These are phyloP conservation scores for Bellardia bayeri DNA, from an alignment of 2,888 invertebrate species.

Conservation along the genomic window DNA sequence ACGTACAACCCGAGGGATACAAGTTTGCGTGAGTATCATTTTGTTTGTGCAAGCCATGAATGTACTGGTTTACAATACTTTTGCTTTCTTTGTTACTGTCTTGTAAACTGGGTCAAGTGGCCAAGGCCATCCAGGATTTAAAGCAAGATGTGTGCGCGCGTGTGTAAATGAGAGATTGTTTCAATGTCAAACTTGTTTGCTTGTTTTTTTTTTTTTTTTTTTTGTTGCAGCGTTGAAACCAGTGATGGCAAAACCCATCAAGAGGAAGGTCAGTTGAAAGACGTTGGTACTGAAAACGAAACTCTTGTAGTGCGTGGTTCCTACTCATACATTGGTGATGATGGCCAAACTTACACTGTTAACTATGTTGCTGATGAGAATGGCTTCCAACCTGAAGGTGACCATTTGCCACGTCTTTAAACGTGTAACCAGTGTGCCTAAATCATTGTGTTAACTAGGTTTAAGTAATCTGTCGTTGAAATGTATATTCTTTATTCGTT, in stretches of 20 bases:
- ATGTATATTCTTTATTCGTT: not conserved
- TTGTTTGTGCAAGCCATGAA: not conserved
- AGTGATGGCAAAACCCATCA: conserved; percentile 87
- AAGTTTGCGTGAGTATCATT: conserved; percentile 80
- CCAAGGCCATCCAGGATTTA: conserved; percentile 68
- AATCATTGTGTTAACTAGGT: conserved; percentile 80
- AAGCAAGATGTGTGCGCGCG: not conserved
- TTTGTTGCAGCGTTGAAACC: conserved; percentile 86
- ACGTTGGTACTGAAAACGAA: conserved; percentile 87
- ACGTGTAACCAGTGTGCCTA: conserved; percentile 29
- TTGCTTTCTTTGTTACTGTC: conserved; percentile 25
- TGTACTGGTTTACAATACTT: conserved; percentile 34
- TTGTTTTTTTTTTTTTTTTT: conserved; percentile 50
- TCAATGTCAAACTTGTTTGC: conserved; percentile 62
- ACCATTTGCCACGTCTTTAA: conserved; percentile 82
- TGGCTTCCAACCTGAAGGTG: conserved; percentile 84
- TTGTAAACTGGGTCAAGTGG: conserved; percentile 72
- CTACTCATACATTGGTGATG: conserved; percentile 86
- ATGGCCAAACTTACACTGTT: conserved; percentile 86
- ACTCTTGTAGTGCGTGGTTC: conserved; percentile 87
- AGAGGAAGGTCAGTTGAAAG: conserved; percentile 86
- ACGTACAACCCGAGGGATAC: conserved; percentile 84
- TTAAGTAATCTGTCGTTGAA: conserved; percentile 73
- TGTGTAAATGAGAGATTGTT: conserved; percentile 43
- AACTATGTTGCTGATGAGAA: conserved; percentile 83